These are phyloP conservation scores for Ridgeia piscesae DNA, from an alignment of 1,140 invertebrate species.

Conservation along the genomic window DNA sequence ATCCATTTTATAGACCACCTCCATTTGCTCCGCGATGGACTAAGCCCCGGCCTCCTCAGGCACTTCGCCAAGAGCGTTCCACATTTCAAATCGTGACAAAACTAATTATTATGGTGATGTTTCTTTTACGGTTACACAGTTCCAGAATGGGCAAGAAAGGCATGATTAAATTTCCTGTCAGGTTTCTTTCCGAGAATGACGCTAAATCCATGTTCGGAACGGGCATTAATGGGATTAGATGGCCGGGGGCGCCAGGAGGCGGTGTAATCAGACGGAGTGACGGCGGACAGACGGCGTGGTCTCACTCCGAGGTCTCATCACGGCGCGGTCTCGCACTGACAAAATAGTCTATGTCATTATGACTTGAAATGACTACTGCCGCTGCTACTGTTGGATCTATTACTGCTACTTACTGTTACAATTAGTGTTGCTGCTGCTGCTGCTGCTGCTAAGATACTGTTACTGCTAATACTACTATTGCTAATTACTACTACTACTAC, in stretches of 20 bases:
- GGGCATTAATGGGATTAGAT: background rate
- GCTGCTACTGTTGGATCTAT: background rate
- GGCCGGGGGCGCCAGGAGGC: too few relatives aligned
- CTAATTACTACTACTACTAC: background rate
- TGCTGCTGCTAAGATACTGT: background rate
- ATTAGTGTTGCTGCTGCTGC: background rate
- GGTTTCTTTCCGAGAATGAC: background rate
- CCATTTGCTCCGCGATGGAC: background rate
- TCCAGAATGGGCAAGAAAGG: background rate
- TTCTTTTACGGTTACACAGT: background rate
- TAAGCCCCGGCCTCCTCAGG: background rate
- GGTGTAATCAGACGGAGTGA: background rate
- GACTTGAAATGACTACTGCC: background rate
- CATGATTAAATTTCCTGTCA: conserved; percentile 1
- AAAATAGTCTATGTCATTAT: background rate
- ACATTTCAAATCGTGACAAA: background rate
- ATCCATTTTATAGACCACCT: background rate
- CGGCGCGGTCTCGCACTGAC: background rate
- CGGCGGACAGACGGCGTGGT: background rate
- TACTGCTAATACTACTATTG: background rate
- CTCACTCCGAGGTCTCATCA: background rate
- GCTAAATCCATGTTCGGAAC: background rate
- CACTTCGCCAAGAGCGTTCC: background rate
- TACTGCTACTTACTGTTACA: background rate
- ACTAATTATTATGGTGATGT: background rate